phyloP scores from a whole-genome alignment of 2,888 invertebrate species.

The Lordiphosa fenestrarum region DNA sequence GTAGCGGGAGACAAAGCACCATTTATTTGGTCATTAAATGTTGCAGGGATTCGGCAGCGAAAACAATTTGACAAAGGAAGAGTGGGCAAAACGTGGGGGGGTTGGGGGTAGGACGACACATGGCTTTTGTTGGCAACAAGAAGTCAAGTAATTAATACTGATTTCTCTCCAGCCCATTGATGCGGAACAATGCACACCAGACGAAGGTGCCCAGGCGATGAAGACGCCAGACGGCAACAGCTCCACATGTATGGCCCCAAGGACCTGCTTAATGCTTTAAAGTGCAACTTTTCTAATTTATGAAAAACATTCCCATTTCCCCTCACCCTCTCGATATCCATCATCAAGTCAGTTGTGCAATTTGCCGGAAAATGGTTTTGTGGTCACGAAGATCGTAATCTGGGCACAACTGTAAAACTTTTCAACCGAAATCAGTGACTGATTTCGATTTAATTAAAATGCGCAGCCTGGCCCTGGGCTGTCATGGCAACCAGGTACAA shows the following conservation, averaged over 20 bases:
- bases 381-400: too few species aligned
- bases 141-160: slow-evolving; percentile 69
- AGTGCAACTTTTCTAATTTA: too few species aligned
- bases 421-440: too few species aligned
- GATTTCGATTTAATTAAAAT: slow-evolving; percentile 18
- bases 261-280: slow-evolving; percentile 15
- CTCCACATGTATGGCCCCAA: slow-evolving; percentile 39
- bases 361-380: too few species aligned
- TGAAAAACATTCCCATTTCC: too few species aligned
- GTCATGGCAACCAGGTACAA: background rate
- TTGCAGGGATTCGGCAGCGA: background rate
- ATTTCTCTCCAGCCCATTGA: slow-evolving; percentile 48
- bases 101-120: background rate
- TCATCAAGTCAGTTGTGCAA: too few species aligned
- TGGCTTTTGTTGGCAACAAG: slow-evolving; percentile 32
- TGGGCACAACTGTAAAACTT: too few species aligned
- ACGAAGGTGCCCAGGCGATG: slow-evolving; percentile 34
- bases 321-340: too few species aligned
- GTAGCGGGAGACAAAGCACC: background rate
- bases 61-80: too few species aligned
- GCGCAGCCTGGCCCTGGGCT: slow-evolving; percentile 16
- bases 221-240: slow-evolving; percentile 19
- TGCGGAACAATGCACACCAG: slow-evolving; percentile 57
- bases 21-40: slow-evolving; percentile 28
- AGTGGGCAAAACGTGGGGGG: background rate